These are phyloP conservation scores for Atlantisia rogersi DNA, from an alignment of 2,113 vertebrate genomes.

Conservation along the genomic window DNA sequence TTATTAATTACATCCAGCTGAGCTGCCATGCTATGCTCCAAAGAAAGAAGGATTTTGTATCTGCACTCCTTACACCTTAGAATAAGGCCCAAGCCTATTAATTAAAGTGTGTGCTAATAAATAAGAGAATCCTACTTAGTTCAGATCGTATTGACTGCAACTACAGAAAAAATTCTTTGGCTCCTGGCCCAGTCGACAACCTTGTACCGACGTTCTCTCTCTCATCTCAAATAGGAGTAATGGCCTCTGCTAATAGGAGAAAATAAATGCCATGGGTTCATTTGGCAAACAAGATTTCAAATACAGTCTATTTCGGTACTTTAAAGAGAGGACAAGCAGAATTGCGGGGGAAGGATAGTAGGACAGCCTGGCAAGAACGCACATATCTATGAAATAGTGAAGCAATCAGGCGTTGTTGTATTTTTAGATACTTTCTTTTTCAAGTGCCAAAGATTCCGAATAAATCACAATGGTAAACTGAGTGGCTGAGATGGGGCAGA, in stretches of 20 bases:
- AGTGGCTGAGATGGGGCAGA: conserved; percentile 19
- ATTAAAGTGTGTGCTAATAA: background rate
- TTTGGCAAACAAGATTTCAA: background rate
- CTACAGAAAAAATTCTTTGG: background rate
- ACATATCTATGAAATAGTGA: background rate
- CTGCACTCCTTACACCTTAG: background rate
- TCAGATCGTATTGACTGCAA: background rate
- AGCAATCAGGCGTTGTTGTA: background rate
- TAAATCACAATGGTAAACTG: conserved; percentile 57
- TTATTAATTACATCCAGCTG: background rate
- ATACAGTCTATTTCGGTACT: background rate
- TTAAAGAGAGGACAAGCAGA: background rate
- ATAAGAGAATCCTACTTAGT: background rate
- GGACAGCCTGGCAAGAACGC: background rate
- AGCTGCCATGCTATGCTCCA: background rate
- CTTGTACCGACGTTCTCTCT: background rate
- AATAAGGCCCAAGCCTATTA: background rate
- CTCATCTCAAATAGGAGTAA: background rate
- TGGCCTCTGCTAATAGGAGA: background rate
- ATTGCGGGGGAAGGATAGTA: background rate
- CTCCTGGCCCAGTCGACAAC: background rate
- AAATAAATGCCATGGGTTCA: background rate
- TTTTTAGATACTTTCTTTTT: conserved; percentile 56
- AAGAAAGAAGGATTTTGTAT: background rate
- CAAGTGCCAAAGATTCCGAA: conserved; percentile 11